phyloP scores from a whole-genome alignment of 2,888 invertebrate genomes.

The Gonocerus acuteangulatus region DNA sequence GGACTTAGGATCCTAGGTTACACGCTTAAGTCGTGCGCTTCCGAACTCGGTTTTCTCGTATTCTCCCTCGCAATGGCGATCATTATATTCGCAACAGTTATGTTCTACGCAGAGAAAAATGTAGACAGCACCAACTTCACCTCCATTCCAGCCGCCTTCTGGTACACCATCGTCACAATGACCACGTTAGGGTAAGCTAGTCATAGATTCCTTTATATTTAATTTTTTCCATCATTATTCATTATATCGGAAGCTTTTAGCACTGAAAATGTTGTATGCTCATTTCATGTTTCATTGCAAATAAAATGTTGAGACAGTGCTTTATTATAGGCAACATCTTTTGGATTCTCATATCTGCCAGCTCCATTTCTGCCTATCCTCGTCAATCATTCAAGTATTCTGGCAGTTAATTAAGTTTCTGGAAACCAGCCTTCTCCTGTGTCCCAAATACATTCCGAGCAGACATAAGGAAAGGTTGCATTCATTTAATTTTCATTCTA shows the following conservation, averaged over 20 bases:
- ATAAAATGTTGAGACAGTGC: no score
- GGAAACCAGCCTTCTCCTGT: not conserved
- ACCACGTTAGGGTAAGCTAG: slow-evolving; percentile 91
- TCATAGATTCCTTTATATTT: no score
- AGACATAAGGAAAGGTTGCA: not conserved
- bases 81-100: slow-evolving; percentile 99
- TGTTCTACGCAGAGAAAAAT: slow-evolving; percentile 99
- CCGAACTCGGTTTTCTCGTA: slow-evolving; percentile 96
- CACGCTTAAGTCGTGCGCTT: slow-evolving; percentile 97
- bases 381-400: not conserved
- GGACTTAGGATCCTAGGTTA: slow-evolving; percentile 97
- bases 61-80: slow-evolving; percentile 99
- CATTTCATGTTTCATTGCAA: no score
- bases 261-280: no score
- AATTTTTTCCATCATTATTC: no score
- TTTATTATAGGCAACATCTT: not conserved
- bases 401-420: no score
- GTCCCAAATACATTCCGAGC: slow-evolving; percentile 9
- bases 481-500: no score
- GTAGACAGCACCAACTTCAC: slow-evolving; percentile 95
- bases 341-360: not conserved
- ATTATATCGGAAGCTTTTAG: no score
- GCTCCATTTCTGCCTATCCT: not conserved
- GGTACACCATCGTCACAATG: slow-evolving; percentile 99
- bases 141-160: slow-evolving; percentile 98